These are phyloP conservation scores for Drosophila pseudoananassae DNA, from an alignment of 1,140 invertebrate genomes.

Conservation along the genomic window DNA sequence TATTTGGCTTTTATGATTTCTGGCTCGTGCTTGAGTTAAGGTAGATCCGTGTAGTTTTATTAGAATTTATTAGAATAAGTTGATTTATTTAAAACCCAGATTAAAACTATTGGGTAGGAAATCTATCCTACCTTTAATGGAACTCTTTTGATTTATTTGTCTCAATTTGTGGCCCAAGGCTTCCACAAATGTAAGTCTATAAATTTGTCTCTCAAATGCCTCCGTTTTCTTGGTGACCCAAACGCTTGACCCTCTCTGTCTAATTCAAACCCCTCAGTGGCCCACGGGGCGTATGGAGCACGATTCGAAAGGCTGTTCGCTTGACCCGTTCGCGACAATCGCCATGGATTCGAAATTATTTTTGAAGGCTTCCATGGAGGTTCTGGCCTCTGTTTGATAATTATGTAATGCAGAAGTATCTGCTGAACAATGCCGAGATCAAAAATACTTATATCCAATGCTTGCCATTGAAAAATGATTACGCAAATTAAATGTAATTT, in stretches of 20 bases:
- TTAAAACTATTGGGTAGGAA: no score
- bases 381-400: conserved; percentile 23
- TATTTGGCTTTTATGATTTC: background rate
- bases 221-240: conserved; percentile 30
- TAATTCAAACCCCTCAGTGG: conserved; percentile 2
- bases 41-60: no score
- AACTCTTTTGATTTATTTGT: background rate
- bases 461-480: conserved; percentile 74
- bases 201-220: conserved; percentile 53
- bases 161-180: conserved; percentile 16
- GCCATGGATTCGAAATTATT: conserved; percentile 28
- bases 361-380: conserved; percentile 46
- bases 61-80: no score
- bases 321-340: conserved; percentile 17
- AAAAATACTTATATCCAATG: conserved; percentile 27
- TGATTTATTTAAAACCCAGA: background rate
- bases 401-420: conserved; percentile 55
- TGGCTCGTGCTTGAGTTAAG: background rate
- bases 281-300: conserved; percentile 37
- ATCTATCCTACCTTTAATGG: no score
- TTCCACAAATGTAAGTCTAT: conserved; percentile 17
- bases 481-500: conserved; percentile 79
- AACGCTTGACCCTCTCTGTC: conserved; percentile 33
- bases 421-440: conserved; percentile 39
- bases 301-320: conserved; percentile 33